Base-by-base conservation (phyloP, 1,140 invertebrate genomes). In the Bombus haemorrhoidalis region DNA sequence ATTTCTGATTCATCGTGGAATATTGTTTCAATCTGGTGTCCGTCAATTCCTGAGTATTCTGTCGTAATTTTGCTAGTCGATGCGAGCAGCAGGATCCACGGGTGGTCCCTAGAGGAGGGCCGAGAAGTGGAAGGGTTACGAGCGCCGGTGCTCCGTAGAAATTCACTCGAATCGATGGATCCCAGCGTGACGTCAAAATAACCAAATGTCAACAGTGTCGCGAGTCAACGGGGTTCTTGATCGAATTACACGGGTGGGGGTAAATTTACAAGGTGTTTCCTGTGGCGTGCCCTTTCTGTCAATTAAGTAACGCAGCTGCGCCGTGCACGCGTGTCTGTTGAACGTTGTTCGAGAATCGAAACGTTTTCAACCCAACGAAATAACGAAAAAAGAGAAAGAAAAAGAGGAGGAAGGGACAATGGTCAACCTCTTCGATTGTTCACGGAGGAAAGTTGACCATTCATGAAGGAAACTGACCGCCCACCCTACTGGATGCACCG, bases 171-270 rank as follows among this genome's bases (percentile, higher is more conserved):
- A 77, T 76, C 83, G 83, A 86, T 73, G 81, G 82, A n/a, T 87
- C 91, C 80, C 93, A 93, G 93, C 93, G 89, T 93, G 93, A 92
- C 90, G 93, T 92, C 91, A 94, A 93, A 93, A 94, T 93, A 93
- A 92, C 93, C 93, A 91, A 94, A 93, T 92, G 93, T 93, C 93
- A 93, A 93, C 92, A 93, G 91, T 93, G 92, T 92, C 89, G 88
- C 85, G 89, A 86, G 90, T 92, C 89, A 91, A 93, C 83, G 91
- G 93, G 92, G 92, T 93, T 91, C 92, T 93, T 93, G 92, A 94
- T 93, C 93, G 93, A 94, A 94, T 94, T 93, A 94, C 93, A 93
- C 64, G 84, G 62, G 72, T n/a, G n/a, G 73, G 43, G 66, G 78
- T 32, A 66, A 68, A 59, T 69, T 53, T n/a, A 81, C 47, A 74